Percentiles rank a stretch among this genome's conserved stretches.
Evolutionary conservation across 2,888 invertebrate genomes (phyloP).

Genomic region (Eupelmus urozonus): DNA sequence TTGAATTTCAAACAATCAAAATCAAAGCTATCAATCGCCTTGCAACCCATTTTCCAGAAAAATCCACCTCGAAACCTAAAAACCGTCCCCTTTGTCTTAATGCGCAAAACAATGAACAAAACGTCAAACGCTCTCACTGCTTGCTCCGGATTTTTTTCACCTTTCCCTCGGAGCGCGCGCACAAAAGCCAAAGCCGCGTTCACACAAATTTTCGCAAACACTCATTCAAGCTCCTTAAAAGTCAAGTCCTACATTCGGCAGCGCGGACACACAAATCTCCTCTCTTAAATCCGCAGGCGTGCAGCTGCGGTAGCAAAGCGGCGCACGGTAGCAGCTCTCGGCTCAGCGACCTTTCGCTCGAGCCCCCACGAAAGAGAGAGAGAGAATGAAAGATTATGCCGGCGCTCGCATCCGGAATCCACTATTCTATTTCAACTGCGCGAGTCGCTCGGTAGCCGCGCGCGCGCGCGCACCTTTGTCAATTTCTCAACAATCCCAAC

Average conservation of each 20-base stretch:
- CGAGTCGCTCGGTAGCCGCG: too few species aligned
- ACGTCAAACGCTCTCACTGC: neutral
- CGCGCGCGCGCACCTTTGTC: too few species aligned
- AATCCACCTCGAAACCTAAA: constrained; percentile 1
- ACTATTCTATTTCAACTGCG: neutral
- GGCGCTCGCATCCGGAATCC: constrained; percentile 19
- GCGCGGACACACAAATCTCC: neutral
- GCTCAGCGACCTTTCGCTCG: neutral
- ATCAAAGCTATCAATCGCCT: too few species aligned
- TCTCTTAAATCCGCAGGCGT: neutral
- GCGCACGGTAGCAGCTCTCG: too few species aligned
- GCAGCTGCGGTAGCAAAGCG: neutral
- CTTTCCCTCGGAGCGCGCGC: neutral
- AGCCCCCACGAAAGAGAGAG: too few species aligned
- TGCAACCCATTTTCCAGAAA: neutral
- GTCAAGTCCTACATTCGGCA: constrained; percentile 32
- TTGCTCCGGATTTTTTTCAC: neutral
- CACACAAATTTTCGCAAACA: constrained; percentile 6
- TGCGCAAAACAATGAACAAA: constrained; percentile 15
- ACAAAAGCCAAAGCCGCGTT: constrained; percentile 31
- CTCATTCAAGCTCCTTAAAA: constrained; percentile 9
- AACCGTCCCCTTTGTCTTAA: constrained; percentile 6
- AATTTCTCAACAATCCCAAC: neutral
- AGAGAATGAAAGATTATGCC: neutral
- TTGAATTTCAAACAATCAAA: too few species aligned